phyloP scores from a whole-genome alignment of 2,888 invertebrate genomes.

The Micoletzkya japonica region DNA sequence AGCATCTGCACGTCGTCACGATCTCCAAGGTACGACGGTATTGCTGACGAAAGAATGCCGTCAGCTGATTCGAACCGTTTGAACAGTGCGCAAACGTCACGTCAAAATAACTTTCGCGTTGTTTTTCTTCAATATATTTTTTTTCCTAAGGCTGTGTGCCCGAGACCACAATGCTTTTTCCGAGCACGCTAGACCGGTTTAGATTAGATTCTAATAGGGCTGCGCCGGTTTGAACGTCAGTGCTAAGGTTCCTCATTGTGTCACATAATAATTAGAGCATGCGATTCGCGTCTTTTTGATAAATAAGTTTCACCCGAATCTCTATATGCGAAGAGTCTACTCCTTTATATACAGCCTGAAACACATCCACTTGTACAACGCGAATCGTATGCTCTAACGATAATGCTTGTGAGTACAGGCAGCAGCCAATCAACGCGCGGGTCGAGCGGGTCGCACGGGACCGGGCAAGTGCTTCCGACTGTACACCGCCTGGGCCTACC shows the following conservation, averaged over 20 bases:
- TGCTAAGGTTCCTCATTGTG: background rate
- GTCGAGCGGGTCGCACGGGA: slow-evolving; percentile 90
- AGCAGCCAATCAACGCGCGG: slow-evolving; percentile 95
- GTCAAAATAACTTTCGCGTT: no score
- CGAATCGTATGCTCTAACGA: no score
- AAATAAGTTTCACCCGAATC: no score
- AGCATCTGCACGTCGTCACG: slow-evolving; percentile 95
- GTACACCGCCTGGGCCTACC: slow-evolving; percentile 97
- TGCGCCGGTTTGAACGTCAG: background rate
- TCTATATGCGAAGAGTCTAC: background rate
- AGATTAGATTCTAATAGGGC: background rate
- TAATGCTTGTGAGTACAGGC: slow-evolving; percentile 65
- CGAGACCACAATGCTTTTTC: background rate
- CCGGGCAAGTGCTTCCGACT: slow-evolving; percentile 96
- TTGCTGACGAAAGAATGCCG: no score
- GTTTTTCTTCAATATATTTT: no score
- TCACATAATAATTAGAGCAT: no score
- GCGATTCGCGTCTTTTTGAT: no score
- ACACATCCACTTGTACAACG: no score
- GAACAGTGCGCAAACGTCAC: no score
- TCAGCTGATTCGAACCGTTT: no score
- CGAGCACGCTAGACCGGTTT: no score
- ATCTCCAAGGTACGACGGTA: slow-evolving; percentile 77
- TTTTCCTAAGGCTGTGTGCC: background rate
- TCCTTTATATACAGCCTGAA: no score